Evolutionary conservation across 2,113 vertebrate genomes (phyloP), one percentile per base, ranked within the genome.

Genomic region (Melanotaenia duboulayi): DNA sequence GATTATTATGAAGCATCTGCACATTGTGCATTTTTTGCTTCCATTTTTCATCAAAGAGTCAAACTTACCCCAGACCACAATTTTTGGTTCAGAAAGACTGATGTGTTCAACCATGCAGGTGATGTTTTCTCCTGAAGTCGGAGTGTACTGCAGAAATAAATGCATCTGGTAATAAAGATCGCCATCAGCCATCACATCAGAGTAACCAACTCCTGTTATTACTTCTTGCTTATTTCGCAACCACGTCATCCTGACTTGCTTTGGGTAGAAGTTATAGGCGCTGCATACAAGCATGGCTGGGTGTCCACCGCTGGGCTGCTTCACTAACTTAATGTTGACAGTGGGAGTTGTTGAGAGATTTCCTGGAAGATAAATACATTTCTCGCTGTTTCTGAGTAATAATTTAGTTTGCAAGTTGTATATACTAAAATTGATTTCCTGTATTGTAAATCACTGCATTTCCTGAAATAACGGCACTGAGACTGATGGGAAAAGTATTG

Each of bases 181-280:
- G 2, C 67, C 76, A 69, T 50, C 52, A 55, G 63, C 0, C 44
- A 70, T 23, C 16, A 14, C 78, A 0, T 74, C 61, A 71, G 60
- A 25, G 20, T 16, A 63, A 57, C 0, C 56, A 19, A 78, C 39
- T 1, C 1, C 60, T 52, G 65, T 28, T 10, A 55, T 74, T 0
- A 69, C 54, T 39, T 71, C 56, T 39, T 76, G 39, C 5, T 57
- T 39, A 0, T 81, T 74, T 4, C 13, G 28, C 52, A 71, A 51
- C 82, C 78, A 80, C 1, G 13, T 74, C 23, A 81, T 9, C 51
- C 7, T 1, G 25, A 75, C 75, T 42, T 78, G 50, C 52, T 78
- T 63, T 8, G 73, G 82, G 55, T 69, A 84, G 39, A 76, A 84
- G 23, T 76, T 20, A 32, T 73, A 80, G 35, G 66, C 71, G 14